Percentiles rank a stretch among this genome's conserved stretches.
These are phyloP conservation scores for Tetragonula clypearis DNA, from an alignment of 1,140 invertebrate genomes.

Conservation along the genomic window DNA sequence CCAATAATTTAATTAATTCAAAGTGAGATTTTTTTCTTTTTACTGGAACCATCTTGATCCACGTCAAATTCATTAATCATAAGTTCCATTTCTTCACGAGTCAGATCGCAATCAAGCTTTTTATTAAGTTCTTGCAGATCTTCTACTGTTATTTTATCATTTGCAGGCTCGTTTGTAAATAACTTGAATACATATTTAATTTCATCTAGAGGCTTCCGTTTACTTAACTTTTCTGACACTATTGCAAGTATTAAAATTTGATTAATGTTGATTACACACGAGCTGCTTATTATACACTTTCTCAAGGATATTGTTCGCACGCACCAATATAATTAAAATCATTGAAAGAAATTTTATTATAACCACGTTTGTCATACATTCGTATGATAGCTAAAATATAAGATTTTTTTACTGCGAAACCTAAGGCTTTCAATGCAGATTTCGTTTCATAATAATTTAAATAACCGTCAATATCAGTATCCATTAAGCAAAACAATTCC, in stretches of 20 bases:
- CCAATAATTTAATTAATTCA: not conserved
- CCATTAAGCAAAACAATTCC: slow-evolving; percentile 60
- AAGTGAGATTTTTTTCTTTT: slow-evolving; percentile 14
- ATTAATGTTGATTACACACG: not conserved
- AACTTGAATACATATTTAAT: slow-evolving; percentile 57
- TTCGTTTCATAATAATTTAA: slow-evolving; percentile 66
- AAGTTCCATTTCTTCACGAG: slow-evolving; percentile 59
- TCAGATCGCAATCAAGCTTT: slow-evolving; percentile 47
- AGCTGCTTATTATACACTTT: not conserved
- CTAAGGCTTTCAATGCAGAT: slow-evolving; percentile 60
- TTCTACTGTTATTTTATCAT: slow-evolving; percentile 50
- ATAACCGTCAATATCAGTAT: slow-evolving; percentile 63
- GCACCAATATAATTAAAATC: slow-evolving; percentile 62
- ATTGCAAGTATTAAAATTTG: slow-evolving; percentile 4
- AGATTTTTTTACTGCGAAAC: slow-evolving; percentile 59
- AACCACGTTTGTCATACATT: slow-evolving; percentile 57
- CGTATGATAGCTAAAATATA: slow-evolving; percentile 55
- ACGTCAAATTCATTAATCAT: slow-evolving; percentile 69
- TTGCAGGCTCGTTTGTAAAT: slow-evolving; percentile 42
- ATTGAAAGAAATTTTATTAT: slow-evolving; percentile 60
- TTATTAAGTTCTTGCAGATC: slow-evolving; percentile 55
- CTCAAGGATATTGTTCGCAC: not conserved
- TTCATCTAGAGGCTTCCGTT: slow-evolving; percentile 56
- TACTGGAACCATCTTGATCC: slow-evolving; percentile 60
- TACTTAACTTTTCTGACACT: slow-evolving; percentile 64